Base-by-base conservation (phyloP, 2,888 invertebrate species). In the Nomada ruficornis region DNA sequence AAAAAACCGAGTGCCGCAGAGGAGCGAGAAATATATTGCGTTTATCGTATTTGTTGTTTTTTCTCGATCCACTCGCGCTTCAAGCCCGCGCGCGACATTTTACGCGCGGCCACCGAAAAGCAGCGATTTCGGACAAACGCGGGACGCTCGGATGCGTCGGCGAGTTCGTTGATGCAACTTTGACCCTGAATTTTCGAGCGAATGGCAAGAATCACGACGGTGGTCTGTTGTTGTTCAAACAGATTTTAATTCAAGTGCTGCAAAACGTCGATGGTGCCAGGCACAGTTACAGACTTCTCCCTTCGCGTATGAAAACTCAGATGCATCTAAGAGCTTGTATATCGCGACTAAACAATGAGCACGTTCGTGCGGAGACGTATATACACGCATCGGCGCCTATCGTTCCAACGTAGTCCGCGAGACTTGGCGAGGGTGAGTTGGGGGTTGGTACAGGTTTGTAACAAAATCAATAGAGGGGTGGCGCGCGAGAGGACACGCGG, bases 391-490 rank as follows among this genome's bases (percentile, higher is more conserved):
- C 89, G 90, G 91, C 90, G 90, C 90, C 91, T 91, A 91, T 91
- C 91, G 90, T 77, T 88, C 78, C 82, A 77, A 80, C 87, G 72
- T 81, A 85, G 88, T 76, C 83, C 74, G 84, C 84, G 87, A 87
- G 88, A 81, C 82, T 83, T 73, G 88, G 65, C 82, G 80, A 77
- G 84, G 89, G 82, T 78, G 86, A 86, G 86, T 82, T 72, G 86
- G 92, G 92, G 90, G 89, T 91, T 87, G 91, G 92, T 92, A 90
- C 91, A 91, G 93, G 93, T 93, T 88, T 93, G 93, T 93, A 92
- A 93, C 93, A 93, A 94, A 94, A 94, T 94, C 93, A 94, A 94
- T 94, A 94, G 93, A 94, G 93, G 93, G 93, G 93, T 92, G 93
- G 93, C 90, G 90, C 92, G 92, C 92, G 90, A 89, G 91, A 92